A percentile compares a stretch with the other conserved stretches of the same genome.
These are phyloP conservation scores for Tiphia femorata DNA, from an alignment of 2,888 invertebrate genomes.

Conservation along the genomic window DNA sequence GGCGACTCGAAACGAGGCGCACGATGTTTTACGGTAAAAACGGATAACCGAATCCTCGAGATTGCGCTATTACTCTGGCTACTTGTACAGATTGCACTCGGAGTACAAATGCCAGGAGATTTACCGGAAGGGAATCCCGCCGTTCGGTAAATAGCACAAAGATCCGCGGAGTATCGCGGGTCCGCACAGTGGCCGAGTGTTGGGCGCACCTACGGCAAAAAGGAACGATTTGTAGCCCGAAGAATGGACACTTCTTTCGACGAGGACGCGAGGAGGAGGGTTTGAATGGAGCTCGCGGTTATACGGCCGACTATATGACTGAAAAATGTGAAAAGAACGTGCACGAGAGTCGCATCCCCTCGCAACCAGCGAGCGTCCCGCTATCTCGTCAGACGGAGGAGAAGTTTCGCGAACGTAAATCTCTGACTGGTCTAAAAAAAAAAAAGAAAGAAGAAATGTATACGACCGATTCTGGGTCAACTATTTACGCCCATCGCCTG, in stretches of 20 bases:
- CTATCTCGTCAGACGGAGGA: background rate
- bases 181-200: background rate
- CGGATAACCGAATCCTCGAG: no score
- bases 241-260: background rate
- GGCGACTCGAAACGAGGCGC: no score
- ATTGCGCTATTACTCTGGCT: background rate
- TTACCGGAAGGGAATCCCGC: background rate
- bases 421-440: background rate
- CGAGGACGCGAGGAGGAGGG: background rate
- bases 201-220: no score
- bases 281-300: background rate
- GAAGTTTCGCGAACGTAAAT: background rate
- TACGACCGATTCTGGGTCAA: constrained; percentile 1
- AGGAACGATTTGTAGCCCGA: background rate
- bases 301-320: background rate
- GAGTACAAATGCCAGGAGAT: background rate
- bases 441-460: no score
- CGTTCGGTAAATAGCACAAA: background rate
- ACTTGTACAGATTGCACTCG: no score
- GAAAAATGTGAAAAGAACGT: no score
- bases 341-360: no score
- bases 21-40: no score
- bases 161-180: background rate
- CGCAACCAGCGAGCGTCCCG: no score
- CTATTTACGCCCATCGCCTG: background rate